Evolutionary conservation across 1,140 invertebrate genomes (phyloP), one percentile per base, ranked within the genome.

Genomic region (Whitmania pigra): DNA sequence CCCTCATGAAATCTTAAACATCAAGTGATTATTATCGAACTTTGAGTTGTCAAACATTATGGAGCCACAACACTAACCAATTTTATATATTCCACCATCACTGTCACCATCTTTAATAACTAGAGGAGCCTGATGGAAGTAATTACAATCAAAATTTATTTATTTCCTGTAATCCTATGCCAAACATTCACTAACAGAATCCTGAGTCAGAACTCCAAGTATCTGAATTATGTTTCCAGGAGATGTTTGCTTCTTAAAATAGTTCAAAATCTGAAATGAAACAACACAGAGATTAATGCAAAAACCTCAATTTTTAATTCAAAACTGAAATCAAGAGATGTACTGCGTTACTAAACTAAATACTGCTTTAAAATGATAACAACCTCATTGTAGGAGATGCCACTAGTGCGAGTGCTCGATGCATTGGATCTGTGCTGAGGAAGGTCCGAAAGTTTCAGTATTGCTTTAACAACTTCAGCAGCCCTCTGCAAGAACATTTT

Each of bases 31-130:
- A 63, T 25, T 13, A 63, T 63, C 11, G 11, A 63, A 17, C 0
- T 20, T 13, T 11, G 57, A 49, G 15, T 15, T 49, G 9, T 17
- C 9, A 49, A 49, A 0, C 15, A 63, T 63, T 63, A 11, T 2
- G 29, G 11, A 63, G 18, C 9, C 22, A 25, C 1, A 25, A 22
- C 22, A 63, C 57, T 25, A n/a, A 63, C 57, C 57, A 25, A 63
- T 63, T 63, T 31, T 63, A 13, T 63, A 63, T 22, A 63, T 31
- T 22, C 57, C 57, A 25, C 57, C 57, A 25, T 31, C 57, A 63
- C 57, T 63, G 57, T 63, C 57, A 25, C 57, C 57, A 63, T 63
- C 57, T 63, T n/a, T 63, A 22, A 63, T 63, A 13, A 63, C 57
- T 11, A 63, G 29, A 25, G 57, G 29, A 63, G 22, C 29, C 57